A percentile compares a stretch with the other conserved stretches of the same genome.
Conservation (phyloP, 2,113 vertebrate species). For the Rhizomys pruinosus region DNA sequence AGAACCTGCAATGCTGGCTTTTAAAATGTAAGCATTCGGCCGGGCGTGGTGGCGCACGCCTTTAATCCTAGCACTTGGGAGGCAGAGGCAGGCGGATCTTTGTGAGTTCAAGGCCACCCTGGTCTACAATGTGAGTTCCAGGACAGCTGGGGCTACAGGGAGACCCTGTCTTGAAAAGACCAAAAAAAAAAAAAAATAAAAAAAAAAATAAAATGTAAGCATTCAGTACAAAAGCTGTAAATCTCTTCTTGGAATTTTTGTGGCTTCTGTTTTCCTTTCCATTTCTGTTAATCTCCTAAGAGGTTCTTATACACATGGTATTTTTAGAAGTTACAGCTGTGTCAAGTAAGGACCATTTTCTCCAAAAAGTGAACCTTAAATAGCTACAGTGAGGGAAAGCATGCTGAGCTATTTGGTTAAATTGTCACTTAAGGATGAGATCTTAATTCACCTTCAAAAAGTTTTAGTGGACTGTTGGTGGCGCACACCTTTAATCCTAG, state of each 20-base stretch:
- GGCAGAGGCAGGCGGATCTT: too few species aligned
- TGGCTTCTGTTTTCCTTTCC: slow-evolving; percentile 32
- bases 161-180: too few species aligned
- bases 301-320: background rate
- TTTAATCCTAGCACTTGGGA: too few species aligned
- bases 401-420: slow-evolving; percentile 35
- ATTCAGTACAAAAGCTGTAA: slow-evolving; percentile 44
- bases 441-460: slow-evolving; percentile 40
- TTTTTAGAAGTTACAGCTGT: slow-evolving; percentile 63
- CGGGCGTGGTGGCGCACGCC: too few species aligned
- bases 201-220: too few species aligned
- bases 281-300: slow-evolving; percentile 45
- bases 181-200: too few species aligned
- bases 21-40: too few species aligned
- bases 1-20: slow-evolving; percentile 17
- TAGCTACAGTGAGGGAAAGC: slow-evolving; percentile 46
- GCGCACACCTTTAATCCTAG: too few species aligned
- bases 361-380: slow-evolving; percentile 65
- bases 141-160: too few species aligned
- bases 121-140: too few species aligned
- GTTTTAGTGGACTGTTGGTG: background rate
- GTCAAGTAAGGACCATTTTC: slow-evolving; percentile 59
- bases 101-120: too few species aligned
- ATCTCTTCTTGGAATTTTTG: slow-evolving; percentile 33
- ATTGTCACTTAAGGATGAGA: slow-evolving; percentile 51